A percentile compares a stretch with the other conserved stretches of the same genome.
These are phyloP conservation scores for Prunella himalayana DNA, from an alignment of 2,113 vertebrate species.

Conservation along the genomic window DNA sequence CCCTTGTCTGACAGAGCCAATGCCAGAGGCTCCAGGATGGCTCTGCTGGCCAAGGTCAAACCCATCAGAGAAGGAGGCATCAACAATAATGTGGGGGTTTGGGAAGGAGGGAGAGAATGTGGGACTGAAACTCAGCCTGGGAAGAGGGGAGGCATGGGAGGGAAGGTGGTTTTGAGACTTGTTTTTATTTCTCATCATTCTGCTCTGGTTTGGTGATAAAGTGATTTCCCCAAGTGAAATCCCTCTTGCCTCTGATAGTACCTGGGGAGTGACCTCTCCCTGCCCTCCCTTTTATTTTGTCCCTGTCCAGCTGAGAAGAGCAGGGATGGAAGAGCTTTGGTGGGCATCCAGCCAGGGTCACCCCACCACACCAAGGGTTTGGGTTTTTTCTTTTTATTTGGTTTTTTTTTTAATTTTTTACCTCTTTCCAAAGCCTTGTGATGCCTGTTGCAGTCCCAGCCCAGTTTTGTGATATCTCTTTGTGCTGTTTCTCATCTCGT, in stretches of 20 bases:
- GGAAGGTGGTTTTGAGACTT: background rate
- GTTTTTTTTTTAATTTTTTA: background rate
- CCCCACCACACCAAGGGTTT: no score
- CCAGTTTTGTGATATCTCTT: background rate
- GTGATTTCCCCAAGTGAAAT: background rate
- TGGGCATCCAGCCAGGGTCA: background rate
- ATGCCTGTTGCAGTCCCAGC: background rate
- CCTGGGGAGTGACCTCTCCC: background rate
- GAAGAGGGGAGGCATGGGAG: accelerated
- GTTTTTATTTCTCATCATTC: background rate
- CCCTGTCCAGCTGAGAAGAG: background rate
- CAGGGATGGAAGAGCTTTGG: background rate
- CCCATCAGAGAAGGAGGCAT: background rate
- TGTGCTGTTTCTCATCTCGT: background rate
- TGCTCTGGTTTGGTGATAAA: background rate
- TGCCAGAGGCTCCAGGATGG: background rate
- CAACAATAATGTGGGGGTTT: background rate
- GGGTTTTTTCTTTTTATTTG: accelerated
- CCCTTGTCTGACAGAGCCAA: background rate
- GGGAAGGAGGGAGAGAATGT: background rate
- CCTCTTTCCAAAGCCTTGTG: background rate
- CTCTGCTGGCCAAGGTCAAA: background rate
- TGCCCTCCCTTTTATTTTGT: background rate
- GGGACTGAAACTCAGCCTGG: background rate
- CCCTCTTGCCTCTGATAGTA: background rate